Conservation (phyloP, 2,797 vertebrate genomes). For the Loris lydekkerianus region DNA sequence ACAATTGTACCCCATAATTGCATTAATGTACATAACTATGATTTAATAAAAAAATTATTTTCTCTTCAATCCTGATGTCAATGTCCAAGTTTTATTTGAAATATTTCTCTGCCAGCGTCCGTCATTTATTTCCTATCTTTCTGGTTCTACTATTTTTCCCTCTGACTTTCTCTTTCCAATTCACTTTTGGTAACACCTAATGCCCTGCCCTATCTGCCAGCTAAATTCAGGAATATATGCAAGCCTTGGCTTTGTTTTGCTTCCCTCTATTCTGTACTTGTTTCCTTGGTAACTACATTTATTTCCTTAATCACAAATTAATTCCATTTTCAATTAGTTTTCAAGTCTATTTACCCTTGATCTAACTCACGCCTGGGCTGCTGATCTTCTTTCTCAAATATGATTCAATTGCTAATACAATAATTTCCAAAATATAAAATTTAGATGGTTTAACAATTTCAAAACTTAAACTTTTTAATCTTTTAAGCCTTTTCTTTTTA, state of each 20-base stretch:
- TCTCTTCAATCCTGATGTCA: neutral
- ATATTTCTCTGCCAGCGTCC: neutral
- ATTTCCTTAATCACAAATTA: neutral
- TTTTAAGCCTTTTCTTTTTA: neutral
- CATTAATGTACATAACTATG: too few species aligned
- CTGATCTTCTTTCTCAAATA: neutral
- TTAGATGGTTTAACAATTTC: neutral
- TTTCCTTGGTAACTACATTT: neutral
- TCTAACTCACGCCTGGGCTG: neutral
- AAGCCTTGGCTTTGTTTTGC: neutral
- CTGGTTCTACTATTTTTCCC: neutral
- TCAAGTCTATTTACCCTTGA: neutral
- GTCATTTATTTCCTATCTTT: neutral
- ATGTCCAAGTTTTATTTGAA: neutral
- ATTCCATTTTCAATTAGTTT: neutral
- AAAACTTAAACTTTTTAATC: neutral
- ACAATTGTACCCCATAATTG: too few species aligned
- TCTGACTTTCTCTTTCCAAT: neutral
- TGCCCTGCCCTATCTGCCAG: neutral
- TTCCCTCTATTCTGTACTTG: neutral
- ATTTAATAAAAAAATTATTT: neutral
- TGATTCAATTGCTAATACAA: neutral
- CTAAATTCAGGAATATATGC: neutral
- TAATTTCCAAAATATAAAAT: conserved; percentile 7
- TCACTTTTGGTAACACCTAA: neutral